These are phyloP conservation scores for Neoniphon sammara DNA, from an alignment of 2,797 vertebrate species.

Conservation along the genomic window DNA sequence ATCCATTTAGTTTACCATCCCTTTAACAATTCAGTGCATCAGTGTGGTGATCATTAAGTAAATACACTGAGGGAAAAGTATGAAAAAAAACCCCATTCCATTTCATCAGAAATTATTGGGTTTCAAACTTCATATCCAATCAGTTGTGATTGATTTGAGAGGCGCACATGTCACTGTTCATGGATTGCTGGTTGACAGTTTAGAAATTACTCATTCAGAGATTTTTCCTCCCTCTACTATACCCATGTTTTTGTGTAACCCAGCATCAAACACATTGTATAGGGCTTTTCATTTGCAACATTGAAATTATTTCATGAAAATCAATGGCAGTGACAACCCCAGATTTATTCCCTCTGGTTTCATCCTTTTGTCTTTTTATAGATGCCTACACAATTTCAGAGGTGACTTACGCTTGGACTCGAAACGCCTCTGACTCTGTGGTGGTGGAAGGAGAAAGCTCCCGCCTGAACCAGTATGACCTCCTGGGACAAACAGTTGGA, in stretches of 20 bases:
- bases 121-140: conserved; percentile 29
- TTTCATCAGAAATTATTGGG: conserved; percentile 17
- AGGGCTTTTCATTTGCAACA: conserved; percentile 50
- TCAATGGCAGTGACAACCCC: conserved; percentile 33
- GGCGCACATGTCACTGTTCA: conserved; percentile 41
- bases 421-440: conserved; percentile 93
- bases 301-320: conserved; percentile 42
- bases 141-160: conserved; percentile 40
- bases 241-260: conserved; percentile 29
- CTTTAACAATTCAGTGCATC: too few species aligned
- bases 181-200: conserved; percentile 38
- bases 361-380: conserved; percentile 67
- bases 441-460: conserved; percentile 97
- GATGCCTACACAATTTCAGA: conserved; percentile 98
- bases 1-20: too few species aligned
- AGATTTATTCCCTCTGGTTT: conserved; percentile 49
- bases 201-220: conserved; percentile 39
- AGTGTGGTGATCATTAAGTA: not conserved
- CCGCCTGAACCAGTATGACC: conserved; percentile 96
- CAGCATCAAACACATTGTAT: conserved; percentile 33
- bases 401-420: conserved; percentile 97
- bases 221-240: conserved; percentile 21
- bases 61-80: not conserved
- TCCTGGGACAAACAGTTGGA: conserved; percentile 95
- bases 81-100: not conserved